Evolutionary conservation across 2,888 invertebrate species (phyloP), one percentile per base, ranked within the genome.

Genomic region (Nebria salina): DNA sequence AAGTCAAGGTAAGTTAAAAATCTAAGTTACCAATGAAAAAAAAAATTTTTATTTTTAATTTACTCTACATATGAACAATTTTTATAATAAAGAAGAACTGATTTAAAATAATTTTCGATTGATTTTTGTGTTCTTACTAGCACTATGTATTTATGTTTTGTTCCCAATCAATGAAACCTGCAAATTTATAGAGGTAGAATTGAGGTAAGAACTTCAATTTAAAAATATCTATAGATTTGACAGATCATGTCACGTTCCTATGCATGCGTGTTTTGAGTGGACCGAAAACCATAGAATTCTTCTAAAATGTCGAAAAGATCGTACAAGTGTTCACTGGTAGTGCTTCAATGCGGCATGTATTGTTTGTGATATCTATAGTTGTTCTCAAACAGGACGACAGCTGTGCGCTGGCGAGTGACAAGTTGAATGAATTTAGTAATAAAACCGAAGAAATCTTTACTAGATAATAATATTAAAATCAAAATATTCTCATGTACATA

Each of bases 391-490:
- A 79, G 79, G 74, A 79, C 79, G 79, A 79, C 79, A 79, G 79
- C 75, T 80, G 80, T 80, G 80, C 75, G 75, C 80, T 75, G 75
- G 72, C 80, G 70, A 75, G 75, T 80, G 75, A 75, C 80, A 80
- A 80, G 80, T 80, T 80, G 34, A 80, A 75, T 80, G 75, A 80
- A 75, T 75, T 80, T 75, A 41, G 65, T 80, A 75, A 79, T 34
- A 72, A 74, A 73, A 66, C 41, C 15, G 73, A 78, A 78, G 41
- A 78, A 73, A 78, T 73, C 65, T 73, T 73, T 72, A 72, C 42
- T 9, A 41, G 9, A 73, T 65, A 65, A 9, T 26, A 66, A 26
- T 70, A 72, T 77, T 77, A 77, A 74, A 65, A 25, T 42, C 73
- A 42, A 66, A 74, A 66, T 9, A 73, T 42, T 79, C 42, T 64